Percentiles rank a stretch among this genome's conserved stretches.
phyloP scores from a whole-genome alignment of 2,113 vertebrate species.

The Boleophthalmus pectinirostris region DNA sequence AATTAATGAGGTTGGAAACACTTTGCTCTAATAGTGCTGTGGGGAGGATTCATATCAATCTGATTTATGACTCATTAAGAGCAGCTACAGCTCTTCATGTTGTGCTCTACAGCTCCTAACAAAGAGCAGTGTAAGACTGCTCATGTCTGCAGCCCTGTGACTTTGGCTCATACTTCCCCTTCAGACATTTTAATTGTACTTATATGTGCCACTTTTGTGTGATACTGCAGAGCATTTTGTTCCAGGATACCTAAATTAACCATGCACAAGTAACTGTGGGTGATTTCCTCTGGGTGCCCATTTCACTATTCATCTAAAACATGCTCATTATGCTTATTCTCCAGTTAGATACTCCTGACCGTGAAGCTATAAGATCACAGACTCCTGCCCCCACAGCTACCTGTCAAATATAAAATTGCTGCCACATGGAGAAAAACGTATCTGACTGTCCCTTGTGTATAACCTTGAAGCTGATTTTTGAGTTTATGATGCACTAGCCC shows the following conservation, averaged over 20 bases:
- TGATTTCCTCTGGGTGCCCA: no score
- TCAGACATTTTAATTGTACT: neutral
- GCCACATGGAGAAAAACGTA: no score
- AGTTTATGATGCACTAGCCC: no score
- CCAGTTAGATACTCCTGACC: no score
- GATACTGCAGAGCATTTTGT: neutral
- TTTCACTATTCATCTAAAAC: no score
- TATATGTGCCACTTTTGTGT: neutral
- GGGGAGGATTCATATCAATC: constrained; percentile 61
- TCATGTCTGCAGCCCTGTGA: constrained; percentile 18
- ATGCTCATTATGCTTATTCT: no score
- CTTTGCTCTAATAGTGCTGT: constrained; percentile 63
- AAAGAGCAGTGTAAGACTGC: constrained; percentile 11
- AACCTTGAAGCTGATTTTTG: no score
- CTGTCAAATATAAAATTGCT: neutral
- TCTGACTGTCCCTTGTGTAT: no score
- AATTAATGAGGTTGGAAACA: constrained; percentile 67
- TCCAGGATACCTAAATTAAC: neutral
- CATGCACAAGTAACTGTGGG: no score
- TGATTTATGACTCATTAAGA: constrained; percentile 70
- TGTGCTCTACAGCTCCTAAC: constrained; percentile 43
- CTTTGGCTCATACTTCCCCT: neutral
- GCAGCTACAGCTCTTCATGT: constrained; percentile 39
- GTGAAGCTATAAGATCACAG: neutral
- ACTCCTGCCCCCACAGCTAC: neutral